Conservation (phyloP, 2,113 vertebrate species). For the Pogonocichla stellata region DNA sequence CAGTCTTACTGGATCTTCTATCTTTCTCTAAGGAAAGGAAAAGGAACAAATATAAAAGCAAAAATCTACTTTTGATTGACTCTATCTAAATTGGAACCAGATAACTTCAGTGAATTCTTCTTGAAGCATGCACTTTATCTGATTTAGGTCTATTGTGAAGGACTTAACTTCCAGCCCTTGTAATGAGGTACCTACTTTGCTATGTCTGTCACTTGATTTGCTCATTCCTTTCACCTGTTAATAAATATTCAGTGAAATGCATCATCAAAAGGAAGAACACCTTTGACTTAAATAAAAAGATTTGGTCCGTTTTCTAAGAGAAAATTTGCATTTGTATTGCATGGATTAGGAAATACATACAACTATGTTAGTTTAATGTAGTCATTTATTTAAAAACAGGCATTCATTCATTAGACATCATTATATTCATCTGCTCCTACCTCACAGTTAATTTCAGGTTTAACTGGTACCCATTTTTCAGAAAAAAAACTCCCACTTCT, state of each 20-base stretch:
- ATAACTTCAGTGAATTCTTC: background rate
- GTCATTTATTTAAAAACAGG: background rate
- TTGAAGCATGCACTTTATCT: background rate
- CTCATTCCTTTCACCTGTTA: background rate
- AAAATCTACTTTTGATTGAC: background rate
- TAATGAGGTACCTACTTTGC: background rate
- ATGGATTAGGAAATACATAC: background rate
- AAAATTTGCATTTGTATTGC: background rate
- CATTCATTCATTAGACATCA: background rate
- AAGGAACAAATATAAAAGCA: background rate
- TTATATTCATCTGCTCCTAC: background rate
- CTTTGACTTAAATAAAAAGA: background rate
- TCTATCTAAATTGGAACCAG: background rate
- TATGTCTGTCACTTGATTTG: background rate
- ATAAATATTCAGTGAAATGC: background rate
- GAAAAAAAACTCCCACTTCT: background rate
- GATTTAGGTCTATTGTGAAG: background rate
- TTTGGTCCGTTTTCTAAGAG: background rate
- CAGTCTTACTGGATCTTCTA: background rate
- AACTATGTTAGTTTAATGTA: background rate
- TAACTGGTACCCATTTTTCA: background rate
- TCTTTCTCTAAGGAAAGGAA: background rate
- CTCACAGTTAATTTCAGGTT: background rate
- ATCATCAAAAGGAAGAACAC: background rate
- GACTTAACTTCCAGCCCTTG: background rate